A percentile compares a stretch with the other conserved stretches of the same genome.
Evolutionary conservation across 2,113 vertebrate genomes (phyloP).

Genomic region (Tamias sibiricus): DNA sequence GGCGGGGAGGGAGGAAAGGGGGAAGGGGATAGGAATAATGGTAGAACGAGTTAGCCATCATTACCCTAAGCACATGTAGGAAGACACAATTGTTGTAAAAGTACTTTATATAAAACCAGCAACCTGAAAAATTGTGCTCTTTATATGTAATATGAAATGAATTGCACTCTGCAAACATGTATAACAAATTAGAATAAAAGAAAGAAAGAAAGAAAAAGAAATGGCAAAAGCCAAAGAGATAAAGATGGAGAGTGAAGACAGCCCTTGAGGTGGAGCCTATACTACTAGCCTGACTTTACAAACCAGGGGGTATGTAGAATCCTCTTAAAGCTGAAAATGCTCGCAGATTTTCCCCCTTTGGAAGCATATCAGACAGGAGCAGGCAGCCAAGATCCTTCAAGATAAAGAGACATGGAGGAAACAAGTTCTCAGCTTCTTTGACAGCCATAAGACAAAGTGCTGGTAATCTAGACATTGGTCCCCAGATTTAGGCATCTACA

Average conservation of each 20-base stretch:
- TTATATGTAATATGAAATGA: no score
- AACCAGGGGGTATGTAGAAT: background rate
- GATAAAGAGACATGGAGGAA: background rate
- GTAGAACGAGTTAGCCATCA: no score
- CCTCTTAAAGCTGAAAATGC: constrained; percentile 6
- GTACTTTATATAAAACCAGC: no score
- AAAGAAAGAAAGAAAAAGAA: no score
- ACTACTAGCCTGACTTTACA: background rate
- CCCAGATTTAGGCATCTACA: background rate
- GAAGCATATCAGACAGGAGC: background rate
- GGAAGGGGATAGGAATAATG: no score
- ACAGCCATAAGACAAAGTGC: background rate
- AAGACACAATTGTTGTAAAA: no score
- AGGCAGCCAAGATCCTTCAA: background rate
- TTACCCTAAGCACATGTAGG: no score
- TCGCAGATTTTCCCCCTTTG: accelerated
- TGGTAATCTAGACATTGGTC: background rate
- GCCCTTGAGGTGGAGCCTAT: background rate
- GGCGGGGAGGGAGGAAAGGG: no score
- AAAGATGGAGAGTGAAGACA: background rate
- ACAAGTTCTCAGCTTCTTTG: background rate
- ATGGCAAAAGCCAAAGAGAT: background rate
- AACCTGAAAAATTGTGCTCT: no score
- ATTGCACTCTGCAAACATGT: no score
- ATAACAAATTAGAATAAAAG: no score